Conservation (phyloP, 2,797 vertebrate genomes). For the Poeciliopsis infans region DNA sequence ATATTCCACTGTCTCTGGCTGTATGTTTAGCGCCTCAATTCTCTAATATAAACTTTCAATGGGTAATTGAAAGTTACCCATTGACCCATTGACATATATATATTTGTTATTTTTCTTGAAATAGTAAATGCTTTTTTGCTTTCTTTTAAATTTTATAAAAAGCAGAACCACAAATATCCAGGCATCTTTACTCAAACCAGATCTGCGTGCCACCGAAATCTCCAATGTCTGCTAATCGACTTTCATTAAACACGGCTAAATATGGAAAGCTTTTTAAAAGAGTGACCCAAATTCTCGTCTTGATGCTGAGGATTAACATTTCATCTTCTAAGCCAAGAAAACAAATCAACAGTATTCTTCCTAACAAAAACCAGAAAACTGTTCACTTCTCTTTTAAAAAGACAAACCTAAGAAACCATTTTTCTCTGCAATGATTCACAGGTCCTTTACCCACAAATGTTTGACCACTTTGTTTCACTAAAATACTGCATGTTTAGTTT, state of each 20-base stretch:
- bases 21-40: background rate
- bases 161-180: background rate
- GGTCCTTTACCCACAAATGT: background rate
- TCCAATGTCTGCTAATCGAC: background rate
- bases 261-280: background rate
- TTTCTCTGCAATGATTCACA: background rate
- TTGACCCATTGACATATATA: too few species aligned
- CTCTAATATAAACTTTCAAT: background rate
- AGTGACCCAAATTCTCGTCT: background rate
- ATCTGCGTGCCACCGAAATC: background rate
- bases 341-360: background rate
- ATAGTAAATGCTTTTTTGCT: background rate
- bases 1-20: background rate
- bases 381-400: background rate
- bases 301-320: background rate
- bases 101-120: background rate
- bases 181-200: background rate
- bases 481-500: background rate
- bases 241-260: background rate
- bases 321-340: background rate
- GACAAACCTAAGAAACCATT: background rate
- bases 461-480: background rate
- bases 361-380: background rate
- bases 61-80: too few species aligned
- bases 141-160: background rate